phyloP scores from a whole-genome alignment of 2,888 invertebrate genomes.

The Bursaphelenchus okinawaensis region DNA sequence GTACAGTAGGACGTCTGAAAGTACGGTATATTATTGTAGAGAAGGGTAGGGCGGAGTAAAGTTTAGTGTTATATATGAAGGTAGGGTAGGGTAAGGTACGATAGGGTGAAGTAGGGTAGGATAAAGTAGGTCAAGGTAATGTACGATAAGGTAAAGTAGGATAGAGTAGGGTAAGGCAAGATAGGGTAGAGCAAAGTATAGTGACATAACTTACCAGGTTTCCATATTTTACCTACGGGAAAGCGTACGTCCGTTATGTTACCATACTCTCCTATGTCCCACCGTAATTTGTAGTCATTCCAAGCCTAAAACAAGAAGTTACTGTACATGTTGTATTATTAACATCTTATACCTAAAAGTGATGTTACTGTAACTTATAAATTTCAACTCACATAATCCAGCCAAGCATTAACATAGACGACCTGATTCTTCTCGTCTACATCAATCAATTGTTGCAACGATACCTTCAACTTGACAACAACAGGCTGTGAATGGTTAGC shows the following conservation, averaged over 20 bases:
- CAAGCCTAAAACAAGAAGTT: constrained; percentile 37
- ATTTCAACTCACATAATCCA: constrained; percentile 42
- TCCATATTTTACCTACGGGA: constrained; percentile 56
- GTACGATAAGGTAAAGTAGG: no score
- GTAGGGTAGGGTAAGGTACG: no score
- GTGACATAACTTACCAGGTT: constrained; percentile 35
- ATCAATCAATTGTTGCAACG: constrained; percentile 55
- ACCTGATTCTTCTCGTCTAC: constrained; percentile 57
- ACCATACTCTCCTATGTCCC: constrained; percentile 53
- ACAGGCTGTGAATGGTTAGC: constrained; percentile 53
- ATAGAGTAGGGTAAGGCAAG: no score
- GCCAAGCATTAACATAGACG: constrained; percentile 53
- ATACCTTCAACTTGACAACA: constrained; percentile 40
- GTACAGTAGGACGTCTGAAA: constrained; percentile 9
- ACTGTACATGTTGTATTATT: neutral
- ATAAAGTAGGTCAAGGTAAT: no score
- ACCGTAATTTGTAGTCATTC: constrained; percentile 55
- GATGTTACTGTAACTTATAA: neutral
- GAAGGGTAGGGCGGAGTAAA: no score
- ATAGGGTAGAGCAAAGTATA: no score
- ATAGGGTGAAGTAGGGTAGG: no score
- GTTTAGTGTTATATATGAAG: no score
- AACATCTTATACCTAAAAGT: neutral
- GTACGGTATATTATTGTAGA: no score
- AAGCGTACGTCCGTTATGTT: constrained; percentile 55